A percentile compares a stretch with the other conserved stretches of the same genome.
phyloP scores from a whole-genome alignment of 2,888 invertebrate species.

The Temnothorax ravouxi region DNA sequence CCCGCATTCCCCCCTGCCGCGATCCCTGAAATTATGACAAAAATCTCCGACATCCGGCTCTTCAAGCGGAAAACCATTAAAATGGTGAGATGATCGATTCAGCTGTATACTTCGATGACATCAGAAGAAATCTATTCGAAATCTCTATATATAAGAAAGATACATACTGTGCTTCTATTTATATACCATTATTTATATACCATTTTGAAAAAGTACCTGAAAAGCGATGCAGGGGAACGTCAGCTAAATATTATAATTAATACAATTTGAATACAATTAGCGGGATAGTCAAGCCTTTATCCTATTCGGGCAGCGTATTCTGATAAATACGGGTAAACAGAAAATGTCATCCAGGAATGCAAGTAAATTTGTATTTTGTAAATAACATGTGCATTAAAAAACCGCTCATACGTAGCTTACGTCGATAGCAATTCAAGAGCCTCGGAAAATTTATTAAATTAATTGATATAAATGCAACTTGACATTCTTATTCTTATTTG shows the following conservation, averaged over 20 bases:
- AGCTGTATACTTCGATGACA: background rate
- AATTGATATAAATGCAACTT: background rate
- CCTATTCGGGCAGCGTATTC: background rate
- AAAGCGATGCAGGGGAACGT: background rate
- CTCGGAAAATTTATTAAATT: conserved; percentile 1
- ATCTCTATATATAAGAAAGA: background rate
- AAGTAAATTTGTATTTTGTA: background rate
- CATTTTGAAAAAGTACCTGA: background rate
- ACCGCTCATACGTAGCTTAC: background rate
- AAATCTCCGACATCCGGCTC: conserved; percentile 68
- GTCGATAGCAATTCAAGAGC: background rate
- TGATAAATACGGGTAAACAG: background rate
- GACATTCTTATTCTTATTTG: background rate
- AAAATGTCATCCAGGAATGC: background rate
- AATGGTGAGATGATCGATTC: background rate
- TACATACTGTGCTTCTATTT: background rate
- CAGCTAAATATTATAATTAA: background rate
- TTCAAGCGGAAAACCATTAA: conserved; percentile 11
- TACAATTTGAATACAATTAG: background rate
- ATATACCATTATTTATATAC: background rate
- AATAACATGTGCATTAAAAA: background rate
- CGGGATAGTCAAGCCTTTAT: background rate
- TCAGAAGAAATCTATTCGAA: background rate
- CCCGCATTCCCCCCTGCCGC: background rate
- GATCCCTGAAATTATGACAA: conserved; percentile 46